Base-by-base conservation (phyloP, 2,113 vertebrate genomes). In the Dipodomys merriami region DNA sequence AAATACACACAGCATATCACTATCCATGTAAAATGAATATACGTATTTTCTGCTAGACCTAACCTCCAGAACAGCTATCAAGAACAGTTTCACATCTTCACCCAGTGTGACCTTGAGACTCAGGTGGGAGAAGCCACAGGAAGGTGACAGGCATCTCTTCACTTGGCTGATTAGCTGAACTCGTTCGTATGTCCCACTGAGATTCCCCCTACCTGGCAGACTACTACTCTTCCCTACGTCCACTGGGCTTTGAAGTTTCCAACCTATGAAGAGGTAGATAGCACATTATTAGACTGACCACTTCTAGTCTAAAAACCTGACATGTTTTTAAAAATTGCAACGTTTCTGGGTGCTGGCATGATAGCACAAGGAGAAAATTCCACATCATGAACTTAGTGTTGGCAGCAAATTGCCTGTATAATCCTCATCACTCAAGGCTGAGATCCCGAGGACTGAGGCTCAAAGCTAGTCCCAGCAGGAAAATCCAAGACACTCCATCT, bases 131-230 rank as follows among this genome's bases (percentile, higher is more conserved):
- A 85, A 71, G 30, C 62, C 68, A n/a, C 72, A 67, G 12, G 19
- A 0, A 72, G 49, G 5, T 6, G 39, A 5, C 5, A 0, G 0
- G 23, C 57, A 12, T 8, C 33, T 46, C 10, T 30, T 11, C 20
- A 18, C 67, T 35, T 27, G 4, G 39, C 1, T 16, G 13, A 18
- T n/a, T 7, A 35, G 65, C 33, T 11, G 46, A n/a, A 30, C 0
- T 9, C 5, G 39, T 39, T 39, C 5, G 39, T 73, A 8, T 39
- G 64, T 39, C 60, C 29, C 20, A 39, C 71, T 11, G 4, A 67
- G 68, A 78, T 35, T 35, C 33, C 49, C 25, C 6, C 1, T 39
- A 29, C n/a, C 69, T 57, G 53, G 53, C 53, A 57, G 15, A 18
- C 15, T 11, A 57, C 53, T 57, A 57, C 53, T 15, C 15, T 57